phyloP scores from a whole-genome alignment of 2,113 vertebrate species.

The Caranx ignobilis region DNA sequence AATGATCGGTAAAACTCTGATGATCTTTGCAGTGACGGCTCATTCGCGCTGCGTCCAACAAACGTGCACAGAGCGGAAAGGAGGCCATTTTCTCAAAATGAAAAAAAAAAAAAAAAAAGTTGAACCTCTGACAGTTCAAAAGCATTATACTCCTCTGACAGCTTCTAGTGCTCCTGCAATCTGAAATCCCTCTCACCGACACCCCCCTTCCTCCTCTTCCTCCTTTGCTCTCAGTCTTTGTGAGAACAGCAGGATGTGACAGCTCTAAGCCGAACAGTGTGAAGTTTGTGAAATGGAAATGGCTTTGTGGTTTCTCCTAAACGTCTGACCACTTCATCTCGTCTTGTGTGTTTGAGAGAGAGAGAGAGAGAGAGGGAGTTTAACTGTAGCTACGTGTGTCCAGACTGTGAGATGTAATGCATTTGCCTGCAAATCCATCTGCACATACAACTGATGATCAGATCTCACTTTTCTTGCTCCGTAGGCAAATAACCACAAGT shows the following conservation, averaged over 20 bases:
- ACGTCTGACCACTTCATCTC: constrained; percentile 26
- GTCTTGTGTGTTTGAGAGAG: constrained; percentile 10
- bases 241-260: constrained; percentile 39
- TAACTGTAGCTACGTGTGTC: constrained; percentile 15
- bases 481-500: constrained; percentile 23
- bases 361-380: background rate
- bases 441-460: constrained; percentile 8
- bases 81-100: background rate
- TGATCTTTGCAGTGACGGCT: background rate
- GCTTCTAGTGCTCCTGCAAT: constrained; percentile 9
- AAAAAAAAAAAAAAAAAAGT: background rate
- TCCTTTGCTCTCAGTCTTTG: constrained; percentile 25
- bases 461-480: constrained; percentile 2
- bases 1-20: constrained; percentile 6
- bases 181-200: constrained; percentile 16
- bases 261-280: constrained; percentile 33
- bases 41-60: background rate
- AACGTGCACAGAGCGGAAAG: background rate
- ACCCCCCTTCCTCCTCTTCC: constrained; percentile 31
- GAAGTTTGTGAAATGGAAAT: constrained; percentile 61
- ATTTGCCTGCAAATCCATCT: constrained; percentile 24
- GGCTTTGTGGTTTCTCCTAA: constrained; percentile 41
- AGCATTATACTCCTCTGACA: background rate
- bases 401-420: constrained; percentile 1
- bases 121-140: constrained; percentile 30